Conservation (phyloP, 2,797 vertebrate species). For the Bufotes viridis region DNA sequence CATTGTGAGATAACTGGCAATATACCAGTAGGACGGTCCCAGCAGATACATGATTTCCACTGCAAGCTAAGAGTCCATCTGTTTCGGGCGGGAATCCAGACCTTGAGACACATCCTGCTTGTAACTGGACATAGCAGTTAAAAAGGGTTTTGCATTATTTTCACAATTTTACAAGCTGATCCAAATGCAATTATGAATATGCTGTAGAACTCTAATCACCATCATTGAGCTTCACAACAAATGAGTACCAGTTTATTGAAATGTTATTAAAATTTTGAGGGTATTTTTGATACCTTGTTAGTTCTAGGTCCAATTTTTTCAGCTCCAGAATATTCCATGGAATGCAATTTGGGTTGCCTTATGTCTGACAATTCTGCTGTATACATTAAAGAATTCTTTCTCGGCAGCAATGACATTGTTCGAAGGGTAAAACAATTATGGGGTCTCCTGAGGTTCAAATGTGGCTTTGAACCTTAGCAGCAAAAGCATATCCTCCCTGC, state of each 20-base stretch:
- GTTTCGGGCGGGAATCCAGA: slow-evolving; percentile 10
- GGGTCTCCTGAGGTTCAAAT: background rate
- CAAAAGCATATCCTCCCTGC: background rate
- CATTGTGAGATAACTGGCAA: slow-evolving; percentile 2
- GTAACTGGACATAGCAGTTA: background rate
- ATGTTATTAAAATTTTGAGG: background rate
- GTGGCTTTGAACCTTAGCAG: background rate
- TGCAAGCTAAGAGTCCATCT: slow-evolving; percentile 36
- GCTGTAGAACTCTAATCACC: background rate
- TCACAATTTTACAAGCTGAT: background rate
- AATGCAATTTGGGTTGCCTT: background rate
- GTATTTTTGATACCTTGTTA: too few relatives aligned
- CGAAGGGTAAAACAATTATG: background rate
- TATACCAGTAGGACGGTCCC: background rate
- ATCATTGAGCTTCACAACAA: background rate
- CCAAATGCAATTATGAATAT: background rate
- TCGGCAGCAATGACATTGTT: background rate
- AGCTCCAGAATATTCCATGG: background rate
- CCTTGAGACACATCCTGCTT: background rate
- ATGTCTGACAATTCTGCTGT: background rate
- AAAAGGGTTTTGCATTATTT: background rate
- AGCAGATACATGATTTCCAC: slow-evolving; percentile 14
- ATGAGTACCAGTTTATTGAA: background rate
- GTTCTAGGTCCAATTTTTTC: background rate
- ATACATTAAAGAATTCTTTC: background rate